These are phyloP conservation scores for Orchesella flavescens DNA, from an alignment of 2,888 invertebrate genomes.

Conservation along the genomic window DNA sequence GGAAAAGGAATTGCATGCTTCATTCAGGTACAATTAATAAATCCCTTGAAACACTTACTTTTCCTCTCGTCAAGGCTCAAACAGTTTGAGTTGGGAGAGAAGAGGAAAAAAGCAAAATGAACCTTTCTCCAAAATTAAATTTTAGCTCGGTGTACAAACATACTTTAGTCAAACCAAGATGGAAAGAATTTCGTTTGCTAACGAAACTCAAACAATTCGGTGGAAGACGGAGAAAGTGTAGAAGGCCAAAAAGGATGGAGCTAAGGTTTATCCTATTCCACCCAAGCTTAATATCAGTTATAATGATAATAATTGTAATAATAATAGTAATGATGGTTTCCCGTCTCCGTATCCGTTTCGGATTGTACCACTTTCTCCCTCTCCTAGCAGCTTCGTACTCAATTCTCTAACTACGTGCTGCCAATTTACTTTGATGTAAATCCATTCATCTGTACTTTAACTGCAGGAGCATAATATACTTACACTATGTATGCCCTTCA, in stretches of 20 bases:
- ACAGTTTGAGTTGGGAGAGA: not conserved
- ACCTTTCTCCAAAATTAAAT: conserved; percentile 49
- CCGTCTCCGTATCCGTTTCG: too few relatives aligned
- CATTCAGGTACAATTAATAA: conserved; percentile 54
- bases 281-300: too few relatives aligned
- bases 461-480: too few relatives aligned
- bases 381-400: not conserved
- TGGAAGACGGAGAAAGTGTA: too few relatives aligned
- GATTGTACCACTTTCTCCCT: not conserved
- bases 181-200: too few relatives aligned
- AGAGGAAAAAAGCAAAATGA: conserved; percentile 14
- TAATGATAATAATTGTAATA: not conserved
- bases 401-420: not conserved
- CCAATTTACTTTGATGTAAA: conserved; percentile 7
- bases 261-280: not conserved
- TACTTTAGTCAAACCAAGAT: conserved; percentile 3
- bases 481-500: too few relatives aligned
- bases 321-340: conserved; percentile 3
- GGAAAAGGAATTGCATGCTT: conserved; percentile 1
- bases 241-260: not conserved
- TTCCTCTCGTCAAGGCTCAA: conserved; percentile 13
- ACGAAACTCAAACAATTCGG: too few relatives aligned
- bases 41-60: conserved; percentile 39
- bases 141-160: conserved; percentile 35
- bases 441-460: not conserved